Percentiles rank a stretch among this genome's conserved stretches.
phyloP scores from a whole-genome alignment of 1,140 invertebrate species.

The Atopsyche davidsoni region DNA sequence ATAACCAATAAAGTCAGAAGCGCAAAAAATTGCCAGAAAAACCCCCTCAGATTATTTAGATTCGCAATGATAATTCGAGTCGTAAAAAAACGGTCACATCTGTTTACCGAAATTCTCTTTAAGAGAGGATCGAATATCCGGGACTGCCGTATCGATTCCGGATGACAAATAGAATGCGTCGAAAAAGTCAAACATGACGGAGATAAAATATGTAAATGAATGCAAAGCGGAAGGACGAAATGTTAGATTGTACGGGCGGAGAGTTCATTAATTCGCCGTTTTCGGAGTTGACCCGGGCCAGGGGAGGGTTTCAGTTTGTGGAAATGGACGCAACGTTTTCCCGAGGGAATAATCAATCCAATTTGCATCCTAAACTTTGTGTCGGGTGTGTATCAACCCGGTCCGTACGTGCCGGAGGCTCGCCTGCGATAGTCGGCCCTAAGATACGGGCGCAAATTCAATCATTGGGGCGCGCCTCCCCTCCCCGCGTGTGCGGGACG shows the following conservation, averaged over 20 bases:
- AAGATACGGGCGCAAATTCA: background rate
- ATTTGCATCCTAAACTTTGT: constrained; percentile 29
- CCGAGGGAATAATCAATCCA: constrained; percentile 30
- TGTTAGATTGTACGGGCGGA: constrained; percentile 24
- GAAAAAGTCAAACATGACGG: constrained; percentile 23
- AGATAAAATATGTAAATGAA: constrained; percentile 28
- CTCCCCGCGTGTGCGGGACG: constrained; percentile 1
- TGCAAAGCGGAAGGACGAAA: constrained; percentile 26
- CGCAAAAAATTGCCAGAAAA: too few species aligned
- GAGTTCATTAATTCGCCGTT: constrained; percentile 30
- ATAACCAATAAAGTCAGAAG: too few species aligned
- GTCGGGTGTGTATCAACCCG: constrained; percentile 22
- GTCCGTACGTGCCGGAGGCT: background rate
- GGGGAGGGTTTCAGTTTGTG: background rate
- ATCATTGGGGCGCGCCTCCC: background rate
- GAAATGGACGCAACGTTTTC: constrained; percentile 21
- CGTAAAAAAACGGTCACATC: constrained; percentile 8
- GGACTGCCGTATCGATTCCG: constrained; percentile 17
- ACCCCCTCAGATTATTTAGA: constrained; percentile 18
- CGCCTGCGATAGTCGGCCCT: background rate
- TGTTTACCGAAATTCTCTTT: background rate
- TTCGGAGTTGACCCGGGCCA: constrained; percentile 23
- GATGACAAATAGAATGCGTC: constrained; percentile 9
- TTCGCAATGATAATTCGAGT: constrained; percentile 13
- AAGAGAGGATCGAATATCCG: background rate